Evolutionary conservation across 2,113 vertebrate species (phyloP), one percentile per base, ranked within the genome.

Genomic region (Megaceryle maxima): DNA sequence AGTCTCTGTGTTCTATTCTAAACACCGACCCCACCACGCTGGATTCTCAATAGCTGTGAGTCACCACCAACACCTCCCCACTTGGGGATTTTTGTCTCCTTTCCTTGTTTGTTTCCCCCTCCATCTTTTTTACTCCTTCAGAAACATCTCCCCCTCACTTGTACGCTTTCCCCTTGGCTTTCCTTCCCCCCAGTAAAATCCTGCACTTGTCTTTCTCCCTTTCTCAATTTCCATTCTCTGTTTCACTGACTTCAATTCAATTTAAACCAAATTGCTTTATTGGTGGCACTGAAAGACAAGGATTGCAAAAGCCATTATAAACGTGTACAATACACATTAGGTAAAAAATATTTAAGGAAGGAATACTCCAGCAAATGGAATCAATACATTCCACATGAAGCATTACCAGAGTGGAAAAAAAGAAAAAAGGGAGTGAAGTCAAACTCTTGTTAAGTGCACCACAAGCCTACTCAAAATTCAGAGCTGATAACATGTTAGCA

Each of bases 351-450:
- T 96, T 96, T 95, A 93, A 97, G 88, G 73, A 85, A 98, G 3
- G 10, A 97, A 63, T n/a, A n/a, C 60, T 93, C 26, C 35, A n/a
- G 95, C 91, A 97, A 97, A 97, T 94, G 90, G 68, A 97, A 98
- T 97, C 94, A 74, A 96, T 97, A 79, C 60, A 89, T 69, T 95
- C 62, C 96, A 97, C 69, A 56, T 73, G 83, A 96, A 79, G 72
- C 82, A 91, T 70, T 77, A 19, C 48, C 20, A 6, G 56, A 87
- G 64, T 4, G 29, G 53, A 3, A 8, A 5, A 3, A 6, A 6
- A 16, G 31, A 92, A 89, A 74, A 68, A 50, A 74, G 39, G 15
- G 63, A 60, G 19, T 2, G 44, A 92, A 96, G 86, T 72, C 85
- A 79, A 83, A 92, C 88, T 88, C 86, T 62, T 78, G 88, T 67